Base-by-base conservation (phyloP, 2,888 invertebrate genomes). In the Schizaphis graminum region DNA sequence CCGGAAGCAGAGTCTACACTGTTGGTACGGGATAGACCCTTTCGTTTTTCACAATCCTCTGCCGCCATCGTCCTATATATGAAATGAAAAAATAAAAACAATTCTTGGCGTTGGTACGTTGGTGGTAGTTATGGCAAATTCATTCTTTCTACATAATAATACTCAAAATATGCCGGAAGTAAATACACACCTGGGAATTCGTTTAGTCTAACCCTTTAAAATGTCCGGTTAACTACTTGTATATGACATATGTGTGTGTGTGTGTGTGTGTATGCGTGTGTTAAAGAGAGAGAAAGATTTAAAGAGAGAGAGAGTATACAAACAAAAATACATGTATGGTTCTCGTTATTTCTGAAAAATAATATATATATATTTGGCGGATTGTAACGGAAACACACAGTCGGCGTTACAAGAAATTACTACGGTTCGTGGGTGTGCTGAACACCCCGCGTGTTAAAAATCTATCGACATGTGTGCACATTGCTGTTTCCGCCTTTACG, bases 401-500 rank as follows among this genome's bases (percentile, higher is more conserved):
- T 67, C 85, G 56, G 47, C 16, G 47, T 87, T 56, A 77, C 53
- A n/a, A 93, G 92, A 77, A 88, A 89, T 77, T 41, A 88, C 92
- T 77, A 7, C 67, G 47, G 87, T 88, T 49, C 44, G 77, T 88
- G 53, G 87, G 91, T 92, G 87, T 87, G 35, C 87, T 49, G 53
- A 67, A 92, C 91, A 91, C 87, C 92, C 53, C 67, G 87, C 88
- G 87, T 53, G 92, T 93, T 89, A 93, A 93, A 77, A 92, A 89
- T 89, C 88, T 56, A 56, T 93, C 88, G 77, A 93, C 92, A 93
- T 56, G 92, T 93, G 92, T 77, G 92, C 77, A 49, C 41, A 53
- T 92, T 56, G 92, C 92, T n/a, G 77, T 93, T 93, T 93, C 92
- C 92, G 92, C 89, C 89, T 93, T 93, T 93, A 89, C 77, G 35